These are phyloP conservation scores for Pseudopipra pipra DNA, from an alignment of 2,113 vertebrate species.

Conservation along the genomic window DNA sequence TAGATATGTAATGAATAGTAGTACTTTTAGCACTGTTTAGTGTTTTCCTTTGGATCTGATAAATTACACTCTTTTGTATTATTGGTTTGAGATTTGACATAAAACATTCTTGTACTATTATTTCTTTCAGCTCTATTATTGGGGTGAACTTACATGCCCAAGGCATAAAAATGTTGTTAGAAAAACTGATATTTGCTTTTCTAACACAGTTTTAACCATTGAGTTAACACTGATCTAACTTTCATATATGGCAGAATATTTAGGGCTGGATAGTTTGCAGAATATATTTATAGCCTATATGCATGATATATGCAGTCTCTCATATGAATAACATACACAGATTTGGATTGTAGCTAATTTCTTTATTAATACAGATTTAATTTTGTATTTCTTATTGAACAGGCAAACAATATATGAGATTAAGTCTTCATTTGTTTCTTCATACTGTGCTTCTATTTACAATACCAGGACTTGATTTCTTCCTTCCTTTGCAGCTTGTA, in stretches of 20 bases:
- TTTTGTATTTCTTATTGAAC: background rate
- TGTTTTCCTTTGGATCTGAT: constrained; percentile 66
- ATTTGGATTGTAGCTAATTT: background rate
- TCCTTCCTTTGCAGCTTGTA: background rate
- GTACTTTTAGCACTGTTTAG: constrained; percentile 36
- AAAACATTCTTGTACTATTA: background rate
- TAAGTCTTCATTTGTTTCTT: background rate
- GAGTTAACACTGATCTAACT: background rate
- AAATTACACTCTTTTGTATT: constrained; percentile 53
- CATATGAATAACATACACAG: background rate
- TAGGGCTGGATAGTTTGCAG: background rate
- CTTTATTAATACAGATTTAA: background rate
- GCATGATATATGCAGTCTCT: background rate
- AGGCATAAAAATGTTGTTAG: background rate
- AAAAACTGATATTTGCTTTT: background rate
- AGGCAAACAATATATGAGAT: background rate
- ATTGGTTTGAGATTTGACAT: background rate
- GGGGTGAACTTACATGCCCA: background rate
- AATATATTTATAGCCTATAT: background rate
- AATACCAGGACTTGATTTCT: background rate
- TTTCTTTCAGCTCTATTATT: background rate
- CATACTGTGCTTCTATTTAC: background rate
- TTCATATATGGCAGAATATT: background rate
- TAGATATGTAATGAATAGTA: constrained; percentile 64
- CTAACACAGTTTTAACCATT: background rate